phyloP scores from a whole-genome alignment of 92 coral and sea anemone genomes.

The Palythoa grandis region DNA sequence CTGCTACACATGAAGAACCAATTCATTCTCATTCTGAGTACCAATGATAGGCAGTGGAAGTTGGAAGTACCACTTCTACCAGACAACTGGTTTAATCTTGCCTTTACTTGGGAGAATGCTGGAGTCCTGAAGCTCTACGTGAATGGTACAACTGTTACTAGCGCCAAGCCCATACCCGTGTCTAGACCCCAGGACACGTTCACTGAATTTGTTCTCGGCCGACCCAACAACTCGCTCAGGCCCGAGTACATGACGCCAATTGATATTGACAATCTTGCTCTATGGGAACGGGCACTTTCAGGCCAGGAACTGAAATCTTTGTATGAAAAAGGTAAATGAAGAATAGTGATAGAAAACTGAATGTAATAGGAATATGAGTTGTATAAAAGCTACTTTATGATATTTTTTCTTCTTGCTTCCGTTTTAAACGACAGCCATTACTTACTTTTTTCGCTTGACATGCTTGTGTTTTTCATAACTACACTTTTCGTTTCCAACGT shows the following conservation, averaged over 20 bases:
- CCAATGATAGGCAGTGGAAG: conserved; percentile 81
- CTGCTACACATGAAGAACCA: conserved; percentile 62
- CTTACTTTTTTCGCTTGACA: no score
- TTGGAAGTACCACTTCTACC: conserved; percentile 73
- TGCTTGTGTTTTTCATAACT: no score
- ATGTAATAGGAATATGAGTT: neutral
- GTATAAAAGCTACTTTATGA: no score
- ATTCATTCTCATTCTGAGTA: conserved; percentile 76
- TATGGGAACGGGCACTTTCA: conserved; percentile 79
- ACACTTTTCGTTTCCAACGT: no score
- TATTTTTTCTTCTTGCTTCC: neutral
- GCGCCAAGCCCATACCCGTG: conserved; percentile 55
- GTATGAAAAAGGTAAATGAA: conserved; percentile 15
- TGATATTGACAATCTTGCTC: conserved; percentile 60
- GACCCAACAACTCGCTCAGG: conserved; percentile 79
- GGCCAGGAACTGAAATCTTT: conserved; percentile 57
- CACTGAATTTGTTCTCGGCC: conserved; percentile 73
- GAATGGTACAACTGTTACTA: conserved; percentile 70
- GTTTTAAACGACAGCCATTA: no score
- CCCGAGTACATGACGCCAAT: conserved; percentile 68
- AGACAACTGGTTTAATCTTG: conserved; percentile 86
- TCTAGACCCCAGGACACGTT: conserved; percentile 69
- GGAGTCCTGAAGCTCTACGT: conserved; percentile 73
- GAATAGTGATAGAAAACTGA: neutral
- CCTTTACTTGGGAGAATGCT: conserved; percentile 78